Percentiles rank a stretch among this genome's conserved stretches.
Conservation (phyloP, 2,797 vertebrate genomes). For the Erpetoichthys calabaricus region DNA sequence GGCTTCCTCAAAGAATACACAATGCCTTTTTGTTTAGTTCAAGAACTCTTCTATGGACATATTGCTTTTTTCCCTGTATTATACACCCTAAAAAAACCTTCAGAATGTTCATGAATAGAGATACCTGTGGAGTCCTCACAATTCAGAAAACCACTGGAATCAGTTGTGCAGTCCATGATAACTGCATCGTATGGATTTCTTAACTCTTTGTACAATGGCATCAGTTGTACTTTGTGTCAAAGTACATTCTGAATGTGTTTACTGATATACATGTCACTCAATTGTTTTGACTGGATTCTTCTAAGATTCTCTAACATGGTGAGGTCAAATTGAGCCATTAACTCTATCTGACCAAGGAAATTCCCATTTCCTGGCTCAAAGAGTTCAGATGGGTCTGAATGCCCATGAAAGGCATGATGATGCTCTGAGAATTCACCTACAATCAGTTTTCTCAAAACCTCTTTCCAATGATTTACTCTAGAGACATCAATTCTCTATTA, state of each 20-base stretch:
- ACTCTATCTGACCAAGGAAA: conserved; percentile 8
- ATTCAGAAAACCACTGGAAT: conserved; percentile 7
- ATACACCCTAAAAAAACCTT: conserved; percentile 9
- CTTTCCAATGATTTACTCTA: conserved; percentile 12
- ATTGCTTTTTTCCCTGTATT: conserved; percentile 4
- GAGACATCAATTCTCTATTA: conserved; percentile 9
- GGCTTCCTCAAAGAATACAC: conserved; percentile 6
- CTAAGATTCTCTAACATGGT: conserved; percentile 12
- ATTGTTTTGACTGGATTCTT: conserved; percentile 10
- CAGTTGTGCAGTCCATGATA: conserved; percentile 15
- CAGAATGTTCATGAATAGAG: conserved; percentile 5
- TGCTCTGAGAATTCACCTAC: conserved; percentile 13
- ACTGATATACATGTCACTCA: conserved; percentile 8
- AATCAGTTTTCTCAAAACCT: conserved; percentile 10
- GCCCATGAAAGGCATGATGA: conserved; percentile 11
- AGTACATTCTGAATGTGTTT: conserved; percentile 12
- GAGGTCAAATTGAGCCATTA: conserved; percentile 13
- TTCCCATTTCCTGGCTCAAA: conserved; percentile 10
- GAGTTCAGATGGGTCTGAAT: conserved; percentile 7
- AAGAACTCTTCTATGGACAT: conserved; percentile 4
- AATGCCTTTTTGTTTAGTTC: conserved; percentile 6
- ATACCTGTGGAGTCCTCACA: conserved; percentile 8
- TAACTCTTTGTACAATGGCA: conserved; percentile 13
- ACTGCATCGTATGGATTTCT: conserved; percentile 12
- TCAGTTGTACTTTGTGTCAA: conserved; percentile 3